These are phyloP conservation scores for Xiphorhynchus erythropygius DNA, from an alignment of 2,797 vertebrate species.

Conservation along the genomic window DNA sequence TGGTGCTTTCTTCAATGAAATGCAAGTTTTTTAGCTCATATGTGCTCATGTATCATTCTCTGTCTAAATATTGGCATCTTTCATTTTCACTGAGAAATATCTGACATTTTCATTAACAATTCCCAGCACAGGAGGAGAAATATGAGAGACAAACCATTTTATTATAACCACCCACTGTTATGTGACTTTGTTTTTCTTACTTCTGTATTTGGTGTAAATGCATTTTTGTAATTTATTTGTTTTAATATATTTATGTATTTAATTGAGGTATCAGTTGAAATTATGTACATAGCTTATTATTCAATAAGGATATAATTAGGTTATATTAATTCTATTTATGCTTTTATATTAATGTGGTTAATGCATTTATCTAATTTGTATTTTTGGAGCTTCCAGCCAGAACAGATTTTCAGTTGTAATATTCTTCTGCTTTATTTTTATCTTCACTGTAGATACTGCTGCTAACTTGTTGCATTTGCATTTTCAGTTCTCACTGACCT, in stretches of 20 bases:
- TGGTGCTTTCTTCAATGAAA: not conserved
- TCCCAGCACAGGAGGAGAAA: not conserved
- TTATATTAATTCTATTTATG: not conserved
- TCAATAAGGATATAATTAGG: not conserved
- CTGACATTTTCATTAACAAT: not conserved
- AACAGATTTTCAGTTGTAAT: not conserved
- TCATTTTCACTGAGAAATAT: not conserved
- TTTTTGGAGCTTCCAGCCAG: not conserved
- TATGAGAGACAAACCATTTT: not conserved
- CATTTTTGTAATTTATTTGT: not conserved
- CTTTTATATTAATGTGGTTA: not conserved
- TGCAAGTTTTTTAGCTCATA: not conserved
- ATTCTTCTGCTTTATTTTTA: not conserved
- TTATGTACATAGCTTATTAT: not conserved
- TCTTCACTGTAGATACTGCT: not conserved
- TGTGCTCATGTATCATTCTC: not conserved
- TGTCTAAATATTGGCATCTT: not conserved
- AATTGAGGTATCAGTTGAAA: not conserved
- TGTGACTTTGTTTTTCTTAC: not conserved
- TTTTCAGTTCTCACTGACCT: not conserved
- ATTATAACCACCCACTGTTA: not conserved
- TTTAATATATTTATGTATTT: not conserved
- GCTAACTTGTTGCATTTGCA: not conserved
- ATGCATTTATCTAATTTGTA: not conserved
- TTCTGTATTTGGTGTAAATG: not conserved